Evolutionary conservation across 2,888 invertebrate species (phyloP).

Genomic region (Drosophila paranaensis): DNA sequence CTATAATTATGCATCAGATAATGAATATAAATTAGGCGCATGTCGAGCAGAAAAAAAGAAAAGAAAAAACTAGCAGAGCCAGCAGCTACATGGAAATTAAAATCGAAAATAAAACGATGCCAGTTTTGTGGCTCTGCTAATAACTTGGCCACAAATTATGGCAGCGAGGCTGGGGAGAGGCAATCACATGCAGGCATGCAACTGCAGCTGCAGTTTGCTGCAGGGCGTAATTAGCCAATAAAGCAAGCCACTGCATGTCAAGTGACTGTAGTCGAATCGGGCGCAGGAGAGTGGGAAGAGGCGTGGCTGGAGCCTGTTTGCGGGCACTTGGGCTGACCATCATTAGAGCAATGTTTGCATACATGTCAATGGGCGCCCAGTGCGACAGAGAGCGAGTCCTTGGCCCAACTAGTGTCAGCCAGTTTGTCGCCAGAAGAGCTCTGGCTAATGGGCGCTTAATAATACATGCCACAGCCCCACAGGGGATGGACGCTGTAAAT

Average conservation of each 20-base stretch:
- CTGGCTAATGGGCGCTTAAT: conserved; percentile 81
- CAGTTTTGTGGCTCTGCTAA: conserved; percentile 56
- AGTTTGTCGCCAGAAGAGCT: conserved; percentile 51
- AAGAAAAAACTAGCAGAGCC: conserved; percentile 48
- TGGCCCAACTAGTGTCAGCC: conserved; percentile 20
- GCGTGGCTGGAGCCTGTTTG: conserved; percentile 34
- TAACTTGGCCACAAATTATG: conserved; percentile 72
- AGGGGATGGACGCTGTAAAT: conserved; percentile 7
- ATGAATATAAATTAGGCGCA: conserved; percentile 77
- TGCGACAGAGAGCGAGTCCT: conserved; percentile 1
- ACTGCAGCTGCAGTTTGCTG: conserved; percentile 47
- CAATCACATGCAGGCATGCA: conserved; percentile 68
- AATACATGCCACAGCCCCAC: conserved; percentile 61
- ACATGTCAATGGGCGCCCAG: conserved; percentile 50
- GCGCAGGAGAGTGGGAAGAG: neutral
- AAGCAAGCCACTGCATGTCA: conserved; percentile 45
- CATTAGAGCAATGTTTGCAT: conserved; percentile 74
- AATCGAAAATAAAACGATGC: conserved; percentile 68
- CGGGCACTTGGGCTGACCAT: conserved; percentile 58
- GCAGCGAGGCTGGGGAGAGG: conserved; percentile 49
- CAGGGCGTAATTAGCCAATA: conserved; percentile 80
- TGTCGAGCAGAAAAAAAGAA: conserved; percentile 56
- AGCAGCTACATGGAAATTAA: conserved; percentile 61
- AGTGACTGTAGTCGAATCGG: conserved; percentile 5
- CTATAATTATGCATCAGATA: conserved; percentile 77